A percentile compares a stretch with the other conserved stretches of the same genome.
These are phyloP conservation scores for Axinella damicornis DNA, from an alignment of 37 sponge, comb jelly and placozoan species.

Conservation along the genomic window DNA sequence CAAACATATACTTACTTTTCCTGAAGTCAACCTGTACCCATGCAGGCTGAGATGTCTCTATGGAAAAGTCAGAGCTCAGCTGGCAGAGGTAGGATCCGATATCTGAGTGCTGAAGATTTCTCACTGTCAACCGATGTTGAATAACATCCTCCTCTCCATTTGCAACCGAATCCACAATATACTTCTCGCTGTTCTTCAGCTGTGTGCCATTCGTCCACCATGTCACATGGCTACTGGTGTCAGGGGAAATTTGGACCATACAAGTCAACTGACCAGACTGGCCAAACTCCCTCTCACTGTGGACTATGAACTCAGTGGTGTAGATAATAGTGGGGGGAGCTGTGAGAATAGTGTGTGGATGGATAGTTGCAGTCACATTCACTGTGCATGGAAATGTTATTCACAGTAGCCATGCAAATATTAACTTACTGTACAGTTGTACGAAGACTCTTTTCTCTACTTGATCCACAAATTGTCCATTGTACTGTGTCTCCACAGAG, in stretches of 20 bases:
- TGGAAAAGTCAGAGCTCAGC: conserved; percentile 6
- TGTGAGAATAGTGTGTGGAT: not conserved
- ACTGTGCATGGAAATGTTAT: not conserved
- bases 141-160: not conserved
- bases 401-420: not conserved
- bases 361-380: not conserved
- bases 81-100: conserved; percentile 41
- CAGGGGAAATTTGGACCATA: conserved; percentile 23
- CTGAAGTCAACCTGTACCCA: conserved; percentile 23
- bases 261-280: conserved; percentile 18
- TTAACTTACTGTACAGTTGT: conserved; percentile 18
- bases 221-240: conserved; percentile 14
- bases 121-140: not conserved
- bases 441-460: conserved; percentile 6
- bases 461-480: conserved; percentile 16
- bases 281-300: conserved; percentile 20
- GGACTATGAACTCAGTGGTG: conserved; percentile 28
- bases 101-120: conserved; percentile 22
- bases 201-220: conserved; percentile 25
- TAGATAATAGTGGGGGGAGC: conserved; percentile 40
- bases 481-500: not conserved
- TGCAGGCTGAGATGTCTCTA: conserved; percentile 27
- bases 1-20: not conserved
- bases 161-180: not conserved
- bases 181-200: conserved; percentile 1